phyloP scores from a whole-genome alignment of 2,113 vertebrate species.

The Nestor notabilis region DNA sequence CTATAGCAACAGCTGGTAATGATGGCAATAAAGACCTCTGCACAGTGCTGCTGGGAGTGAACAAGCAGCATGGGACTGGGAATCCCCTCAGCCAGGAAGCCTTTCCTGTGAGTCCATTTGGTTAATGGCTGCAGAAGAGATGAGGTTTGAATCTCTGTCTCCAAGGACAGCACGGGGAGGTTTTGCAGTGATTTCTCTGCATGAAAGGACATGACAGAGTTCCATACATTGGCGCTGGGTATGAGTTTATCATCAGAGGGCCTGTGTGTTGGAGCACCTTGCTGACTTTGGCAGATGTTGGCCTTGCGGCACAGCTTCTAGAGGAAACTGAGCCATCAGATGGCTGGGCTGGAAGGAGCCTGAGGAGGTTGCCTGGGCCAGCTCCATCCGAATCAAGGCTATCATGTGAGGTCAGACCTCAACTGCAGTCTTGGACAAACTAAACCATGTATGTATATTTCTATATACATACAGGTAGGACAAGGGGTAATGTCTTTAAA shows the following conservation, averaged over 20 bases:
- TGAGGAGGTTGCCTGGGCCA: background rate
- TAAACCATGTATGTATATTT: background rate
- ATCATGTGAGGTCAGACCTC: background rate
- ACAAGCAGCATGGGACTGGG: background rate
- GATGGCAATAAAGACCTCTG: background rate
- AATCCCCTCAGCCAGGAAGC: too few species aligned
- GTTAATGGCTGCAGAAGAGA: rapidly evolving
- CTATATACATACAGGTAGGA: too few species aligned
- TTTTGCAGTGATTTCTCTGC: background rate
- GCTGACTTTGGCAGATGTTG: background rate
- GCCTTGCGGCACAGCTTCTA: background rate
- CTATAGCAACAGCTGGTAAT: rapidly evolving
- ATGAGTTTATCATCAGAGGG: background rate
- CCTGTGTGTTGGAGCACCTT: background rate
- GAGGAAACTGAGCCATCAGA: background rate
- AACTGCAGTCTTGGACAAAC: background rate
- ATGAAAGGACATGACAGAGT: background rate
- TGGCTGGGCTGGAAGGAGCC: background rate
- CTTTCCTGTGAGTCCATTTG: rapidly evolving
- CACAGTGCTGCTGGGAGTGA: rapidly evolving
- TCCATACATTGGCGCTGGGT: rapidly evolving
- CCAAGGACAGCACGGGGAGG: background rate
- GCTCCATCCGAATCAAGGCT: rapidly evolving
- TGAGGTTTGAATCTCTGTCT: background rate
- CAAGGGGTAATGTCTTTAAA: too few species aligned